Conservation (phyloP, 2,113 vertebrate genomes). For the Himantopus leucocephalus region DNA sequence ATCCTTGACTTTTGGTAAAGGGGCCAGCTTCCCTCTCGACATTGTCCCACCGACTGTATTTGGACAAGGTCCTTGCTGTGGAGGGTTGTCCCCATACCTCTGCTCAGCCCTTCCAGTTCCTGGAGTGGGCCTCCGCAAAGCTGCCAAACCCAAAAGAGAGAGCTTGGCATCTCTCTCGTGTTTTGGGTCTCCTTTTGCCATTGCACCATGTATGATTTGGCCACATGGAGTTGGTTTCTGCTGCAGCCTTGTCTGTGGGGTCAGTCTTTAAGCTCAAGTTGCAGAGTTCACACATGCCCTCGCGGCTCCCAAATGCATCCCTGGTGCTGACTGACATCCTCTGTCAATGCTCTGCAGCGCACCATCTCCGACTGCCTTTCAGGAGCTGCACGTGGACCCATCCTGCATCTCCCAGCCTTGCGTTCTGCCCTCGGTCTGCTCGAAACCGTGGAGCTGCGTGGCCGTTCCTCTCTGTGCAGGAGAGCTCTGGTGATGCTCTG, state of each 20-base stretch:
- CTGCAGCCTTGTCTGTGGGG: not conserved
- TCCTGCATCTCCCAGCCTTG: not conserved
- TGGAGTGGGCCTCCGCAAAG: not conserved
- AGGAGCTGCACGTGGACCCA: not conserved
- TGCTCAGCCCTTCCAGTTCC: not conserved
- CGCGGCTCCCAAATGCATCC: not conserved
- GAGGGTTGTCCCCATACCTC: not conserved
- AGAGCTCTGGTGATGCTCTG: not conserved
- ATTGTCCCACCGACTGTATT: not conserved
- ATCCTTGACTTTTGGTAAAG: not conserved
- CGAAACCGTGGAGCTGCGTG: not conserved
- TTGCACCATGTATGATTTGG: not conserved
- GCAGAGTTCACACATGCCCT: not conserved
- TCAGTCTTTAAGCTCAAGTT: not conserved
- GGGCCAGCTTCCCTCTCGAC: not conserved
- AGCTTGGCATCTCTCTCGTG: not conserved
- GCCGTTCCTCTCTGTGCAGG: not conserved
- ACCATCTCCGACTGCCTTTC: not conserved
- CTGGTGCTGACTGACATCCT: fast-evolving
- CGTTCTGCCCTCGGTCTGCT: not conserved
- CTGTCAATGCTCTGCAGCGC: fast-evolving
- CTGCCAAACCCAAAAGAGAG: not conserved
- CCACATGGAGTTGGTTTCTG: not conserved
- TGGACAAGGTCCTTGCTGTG: not conserved
- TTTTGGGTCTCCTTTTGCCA: not conserved